phyloP scores from a whole-genome alignment of 1,140 invertebrate genomes.

The Drosophila auraria region DNA sequence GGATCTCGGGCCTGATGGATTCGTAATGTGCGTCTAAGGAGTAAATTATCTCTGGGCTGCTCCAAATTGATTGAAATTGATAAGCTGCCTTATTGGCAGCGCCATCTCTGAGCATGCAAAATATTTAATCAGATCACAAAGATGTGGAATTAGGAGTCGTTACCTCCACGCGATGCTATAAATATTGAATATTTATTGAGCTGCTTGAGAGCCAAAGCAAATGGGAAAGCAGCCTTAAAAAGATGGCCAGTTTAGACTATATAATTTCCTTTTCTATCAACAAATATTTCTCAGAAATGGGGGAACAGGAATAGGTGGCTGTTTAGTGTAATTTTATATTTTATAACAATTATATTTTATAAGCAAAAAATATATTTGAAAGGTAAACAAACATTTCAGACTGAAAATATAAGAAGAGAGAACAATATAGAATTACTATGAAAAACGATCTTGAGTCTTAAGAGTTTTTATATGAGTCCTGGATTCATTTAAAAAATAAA shows the following conservation, averaged over 20 bases:
- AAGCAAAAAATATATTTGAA: too few relatives aligned
- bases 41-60: conserved; percentile 27
- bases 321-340: background rate
- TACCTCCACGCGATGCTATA: conserved; percentile 9
- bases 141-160: conserved; percentile 34
- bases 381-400: too few relatives aligned
- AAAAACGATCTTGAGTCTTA: too few relatives aligned
- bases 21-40: conserved; percentile 45
- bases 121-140: conserved; percentile 39
- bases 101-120: conserved; percentile 32
- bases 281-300: background rate
- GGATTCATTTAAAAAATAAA: too few relatives aligned
- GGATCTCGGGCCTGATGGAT: conserved; percentile 33
- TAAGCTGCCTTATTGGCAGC: conserved; percentile 19
- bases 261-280: background rate
- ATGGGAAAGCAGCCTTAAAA: background rate
- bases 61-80: conserved; percentile 56
- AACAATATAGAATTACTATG: too few relatives aligned
- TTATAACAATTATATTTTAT: background rate
- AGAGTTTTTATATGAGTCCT: too few relatives aligned
- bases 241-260: background rate
- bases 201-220: background rate
- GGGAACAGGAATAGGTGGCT: background rate
- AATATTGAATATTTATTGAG: conserved; percentile 30
- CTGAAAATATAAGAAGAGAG: too few relatives aligned